Evolutionary conservation across 2,888 invertebrate species (phyloP).

Genomic region (Phortica magna): DNA sequence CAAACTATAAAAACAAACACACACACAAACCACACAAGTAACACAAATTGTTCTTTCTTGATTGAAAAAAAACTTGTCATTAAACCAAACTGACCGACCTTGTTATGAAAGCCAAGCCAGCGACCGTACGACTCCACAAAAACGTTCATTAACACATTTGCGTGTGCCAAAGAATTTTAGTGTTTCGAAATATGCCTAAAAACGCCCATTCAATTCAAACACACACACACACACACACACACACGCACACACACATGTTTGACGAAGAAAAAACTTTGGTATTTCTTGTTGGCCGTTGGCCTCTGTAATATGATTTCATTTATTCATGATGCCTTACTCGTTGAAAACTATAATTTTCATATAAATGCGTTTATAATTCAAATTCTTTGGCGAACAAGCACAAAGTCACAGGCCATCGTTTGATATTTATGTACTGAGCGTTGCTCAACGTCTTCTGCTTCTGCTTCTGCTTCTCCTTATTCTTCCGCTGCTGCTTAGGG

Average conservation of each 20-base stretch:
- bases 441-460: background rate
- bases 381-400: background rate
- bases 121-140: background rate
- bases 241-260: background rate
- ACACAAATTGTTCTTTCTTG: too few species aligned
- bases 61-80: too few species aligned
- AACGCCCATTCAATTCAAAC: background rate
- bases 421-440: background rate
- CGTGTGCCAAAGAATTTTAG: background rate
- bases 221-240: background rate
- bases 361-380: slow-evolving; percentile 26
- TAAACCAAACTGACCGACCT: too few species aligned
- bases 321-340: slow-evolving; percentile 13
- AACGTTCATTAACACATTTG: background rate
- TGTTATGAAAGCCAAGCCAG: too few species aligned
- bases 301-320: slow-evolving; percentile 21
- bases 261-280: background rate
- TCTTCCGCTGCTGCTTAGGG: background rate
- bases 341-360: slow-evolving; percentile 25
- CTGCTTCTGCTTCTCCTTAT: too few species aligned
- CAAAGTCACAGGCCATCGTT: background rate
- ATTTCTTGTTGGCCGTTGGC: background rate
- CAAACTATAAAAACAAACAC: too few species aligned
- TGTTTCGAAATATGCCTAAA: background rate
- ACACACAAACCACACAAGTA: too few species aligned